Percentiles rank a stretch among this genome's conserved stretches.
These are phyloP conservation scores for Chaenodraco wilsoni DNA, from an alignment of 2,797 vertebrate genomes.

Conservation along the genomic window DNA sequence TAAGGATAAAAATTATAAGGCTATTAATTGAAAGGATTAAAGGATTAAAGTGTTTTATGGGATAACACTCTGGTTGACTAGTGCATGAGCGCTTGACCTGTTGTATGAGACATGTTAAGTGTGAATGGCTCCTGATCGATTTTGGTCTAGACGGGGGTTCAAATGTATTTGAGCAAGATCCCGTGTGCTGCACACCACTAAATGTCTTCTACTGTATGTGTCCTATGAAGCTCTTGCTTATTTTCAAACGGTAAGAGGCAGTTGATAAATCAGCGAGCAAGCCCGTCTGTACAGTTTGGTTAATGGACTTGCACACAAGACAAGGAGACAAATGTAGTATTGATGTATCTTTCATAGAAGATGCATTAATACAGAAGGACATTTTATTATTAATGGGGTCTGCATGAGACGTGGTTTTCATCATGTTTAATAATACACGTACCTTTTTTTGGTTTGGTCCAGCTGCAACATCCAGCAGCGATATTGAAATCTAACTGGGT, in stretches of 20 bases:
- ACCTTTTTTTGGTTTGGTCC: conserved; percentile 64
- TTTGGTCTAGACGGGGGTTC: no score
- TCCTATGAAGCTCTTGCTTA: neutral
- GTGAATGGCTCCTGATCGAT: no score
- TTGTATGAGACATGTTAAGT: no score
- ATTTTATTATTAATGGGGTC: conserved; percentile 80
- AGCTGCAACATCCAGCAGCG: conserved; percentile 49
- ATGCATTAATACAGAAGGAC: conserved; percentile 77
- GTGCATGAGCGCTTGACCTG: no score
- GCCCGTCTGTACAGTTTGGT: conserved; percentile 38
- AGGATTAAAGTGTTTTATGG: no score
- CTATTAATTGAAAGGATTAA: no score
- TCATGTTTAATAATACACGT: conserved; percentile 80
- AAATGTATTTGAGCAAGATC: neutral
- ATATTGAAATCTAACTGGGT: conserved; percentile 55
- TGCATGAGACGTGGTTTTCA: conserved; percentile 65
- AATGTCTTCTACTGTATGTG: neutral
- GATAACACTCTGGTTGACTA: no score
- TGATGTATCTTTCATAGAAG: conserved; percentile 77
- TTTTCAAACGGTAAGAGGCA: conserved; percentile 13
- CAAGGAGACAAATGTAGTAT: conserved; percentile 69
- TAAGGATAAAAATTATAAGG: no score
- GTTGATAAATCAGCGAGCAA: conserved; percentile 22
- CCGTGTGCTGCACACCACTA: neutral
- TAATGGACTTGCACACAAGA: conserved; percentile 62